Evolutionary conservation across 2,888 invertebrate genomes (phyloP).

Genomic region (Pocota personata): DNA sequence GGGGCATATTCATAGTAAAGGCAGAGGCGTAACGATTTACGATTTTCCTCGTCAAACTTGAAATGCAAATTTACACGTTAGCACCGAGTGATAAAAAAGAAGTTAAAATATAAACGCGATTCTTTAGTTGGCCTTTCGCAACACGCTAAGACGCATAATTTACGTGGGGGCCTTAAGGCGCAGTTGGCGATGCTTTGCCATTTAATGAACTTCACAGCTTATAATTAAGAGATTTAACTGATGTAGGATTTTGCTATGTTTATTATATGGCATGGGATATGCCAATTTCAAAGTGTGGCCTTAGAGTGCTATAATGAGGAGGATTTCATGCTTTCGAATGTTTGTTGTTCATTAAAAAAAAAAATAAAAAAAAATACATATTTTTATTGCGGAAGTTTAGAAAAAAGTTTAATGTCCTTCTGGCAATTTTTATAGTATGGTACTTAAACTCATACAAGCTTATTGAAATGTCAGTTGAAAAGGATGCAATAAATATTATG

Average conservation of each 20-base stretch:
- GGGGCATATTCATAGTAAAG: slow-evolving; percentile 6
- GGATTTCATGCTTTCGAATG: not conserved
- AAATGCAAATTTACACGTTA: slow-evolving; percentile 46
- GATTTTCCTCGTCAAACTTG: slow-evolving; percentile 48
- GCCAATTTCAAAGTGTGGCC: not conserved
- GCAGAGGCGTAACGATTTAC: slow-evolving; percentile 60
- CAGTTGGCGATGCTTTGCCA: slow-evolving; percentile 31
- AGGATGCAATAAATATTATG: too few species aligned
- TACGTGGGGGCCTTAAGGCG: slow-evolving; percentile 44
- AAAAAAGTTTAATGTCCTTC: too few species aligned
- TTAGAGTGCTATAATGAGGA: not conserved
- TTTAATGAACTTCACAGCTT: slow-evolving; percentile 25
- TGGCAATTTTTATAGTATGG: too few species aligned
- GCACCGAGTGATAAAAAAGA: not conserved
- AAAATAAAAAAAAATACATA: not conserved
- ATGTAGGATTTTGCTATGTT: slow-evolving; percentile 3
- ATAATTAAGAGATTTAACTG: slow-evolving; percentile 40
- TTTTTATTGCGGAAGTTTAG: not conserved
- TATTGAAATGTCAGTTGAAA: too few species aligned
- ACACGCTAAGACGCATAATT: slow-evolving; percentile 36
- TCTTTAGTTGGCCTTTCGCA: slow-evolving; percentile 26
- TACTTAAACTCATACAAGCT: too few species aligned
- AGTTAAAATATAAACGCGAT: not conserved
- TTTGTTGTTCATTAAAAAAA: not conserved
- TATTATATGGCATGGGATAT: not conserved